phyloP scores from a whole-genome alignment of 2,888 invertebrate genomes.

The Acleris sparsana region DNA sequence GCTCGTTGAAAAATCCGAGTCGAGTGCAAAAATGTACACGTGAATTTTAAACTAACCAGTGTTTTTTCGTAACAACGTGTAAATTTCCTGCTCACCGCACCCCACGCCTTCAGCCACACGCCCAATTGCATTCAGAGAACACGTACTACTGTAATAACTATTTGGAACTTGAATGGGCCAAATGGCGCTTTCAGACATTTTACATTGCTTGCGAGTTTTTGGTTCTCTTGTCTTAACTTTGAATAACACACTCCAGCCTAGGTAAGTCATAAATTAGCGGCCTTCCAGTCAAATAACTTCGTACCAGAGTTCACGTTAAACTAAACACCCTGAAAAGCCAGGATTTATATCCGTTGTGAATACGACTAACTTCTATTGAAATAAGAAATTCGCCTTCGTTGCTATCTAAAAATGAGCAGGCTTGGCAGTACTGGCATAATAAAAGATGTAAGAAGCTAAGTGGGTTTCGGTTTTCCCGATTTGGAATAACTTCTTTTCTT shows the following conservation, averaged over 20 bases:
- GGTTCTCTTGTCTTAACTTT: conserved; percentile 11
- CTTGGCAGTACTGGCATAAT: neutral
- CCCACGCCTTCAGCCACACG: neutral
- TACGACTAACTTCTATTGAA: conserved; percentile 60
- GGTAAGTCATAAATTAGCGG: conserved; percentile 34
- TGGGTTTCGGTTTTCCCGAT: too few species aligned
- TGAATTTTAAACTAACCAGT: conserved; percentile 4
- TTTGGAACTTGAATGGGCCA: conserved; percentile 16
- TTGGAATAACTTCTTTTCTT: too few species aligned
- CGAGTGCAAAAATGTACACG: conserved; percentile 1
- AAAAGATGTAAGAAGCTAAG: neutral
- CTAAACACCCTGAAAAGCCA: conserved; percentile 51
- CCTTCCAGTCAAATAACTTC: conserved; percentile 54
- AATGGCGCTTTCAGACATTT: conserved; percentile 18
- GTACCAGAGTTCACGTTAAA: conserved; percentile 49
- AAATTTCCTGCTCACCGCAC: conserved; percentile 9
- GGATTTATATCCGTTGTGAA: conserved; percentile 46
- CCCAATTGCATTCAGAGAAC: conserved; percentile 20
- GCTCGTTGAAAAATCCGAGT: conserved; percentile 18
- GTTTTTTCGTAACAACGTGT: conserved; percentile 13
- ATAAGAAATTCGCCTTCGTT: conserved; percentile 54
- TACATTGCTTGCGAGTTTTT: conserved; percentile 21
- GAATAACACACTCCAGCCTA: conserved; percentile 9
- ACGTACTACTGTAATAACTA: conserved; percentile 25
- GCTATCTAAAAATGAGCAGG: conserved; percentile 46